Conservation (phyloP, 2,888 invertebrate genomes). For the Parnassius mnemosyne region DNA sequence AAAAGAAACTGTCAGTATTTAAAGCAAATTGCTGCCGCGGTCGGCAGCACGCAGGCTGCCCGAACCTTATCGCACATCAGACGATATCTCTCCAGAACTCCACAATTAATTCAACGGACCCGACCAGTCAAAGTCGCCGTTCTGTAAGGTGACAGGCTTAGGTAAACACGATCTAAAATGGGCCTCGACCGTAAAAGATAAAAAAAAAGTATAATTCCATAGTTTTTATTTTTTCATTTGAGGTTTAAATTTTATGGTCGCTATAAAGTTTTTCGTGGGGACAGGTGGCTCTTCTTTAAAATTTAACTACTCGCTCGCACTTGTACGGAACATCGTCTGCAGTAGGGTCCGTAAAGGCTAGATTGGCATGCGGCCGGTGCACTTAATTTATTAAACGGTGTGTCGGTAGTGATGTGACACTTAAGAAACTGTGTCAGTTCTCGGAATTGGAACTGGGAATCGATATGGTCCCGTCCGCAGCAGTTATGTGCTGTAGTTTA, state of each 20-base stretch:
- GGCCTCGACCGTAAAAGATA: slow-evolving; percentile 65
- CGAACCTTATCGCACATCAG: slow-evolving; percentile 67
- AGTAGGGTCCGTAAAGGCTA: slow-evolving; percentile 60
- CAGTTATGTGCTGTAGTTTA: slow-evolving; percentile 75
- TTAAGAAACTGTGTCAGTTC: slow-evolving; percentile 79
- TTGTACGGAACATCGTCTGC: slow-evolving; percentile 57
- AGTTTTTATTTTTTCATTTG: slow-evolving; percentile 73
- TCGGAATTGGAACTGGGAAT: slow-evolving; percentile 78
- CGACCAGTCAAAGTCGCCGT: slow-evolving; percentile 77
- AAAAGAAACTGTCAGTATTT: slow-evolving; percentile 57
- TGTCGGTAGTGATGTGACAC: slow-evolving; percentile 79
- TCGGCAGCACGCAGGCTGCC: slow-evolving; percentile 55
- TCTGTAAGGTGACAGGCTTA: slow-evolving; percentile 78
- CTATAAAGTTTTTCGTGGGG: slow-evolving; percentile 79
- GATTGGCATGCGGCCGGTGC: slow-evolving; percentile 64
- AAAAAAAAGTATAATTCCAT: slow-evolving; percentile 59
- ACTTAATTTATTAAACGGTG: slow-evolving; percentile 76
- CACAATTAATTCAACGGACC: slow-evolving; percentile 73
- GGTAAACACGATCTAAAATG: slow-evolving; percentile 79
- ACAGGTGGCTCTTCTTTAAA: slow-evolving; percentile 80
- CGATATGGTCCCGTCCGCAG: slow-evolving; percentile 76
- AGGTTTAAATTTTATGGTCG: slow-evolving; percentile 78
- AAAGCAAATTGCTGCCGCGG: slow-evolving; percentile 60
- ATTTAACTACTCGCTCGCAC: slow-evolving; percentile 61
- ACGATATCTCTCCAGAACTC: slow-evolving; percentile 71